Evolutionary conservation across 2,797 vertebrate genomes (phyloP), one percentile per base, ranked within the genome.

Genomic region (Coreius guichenoti): DNA sequence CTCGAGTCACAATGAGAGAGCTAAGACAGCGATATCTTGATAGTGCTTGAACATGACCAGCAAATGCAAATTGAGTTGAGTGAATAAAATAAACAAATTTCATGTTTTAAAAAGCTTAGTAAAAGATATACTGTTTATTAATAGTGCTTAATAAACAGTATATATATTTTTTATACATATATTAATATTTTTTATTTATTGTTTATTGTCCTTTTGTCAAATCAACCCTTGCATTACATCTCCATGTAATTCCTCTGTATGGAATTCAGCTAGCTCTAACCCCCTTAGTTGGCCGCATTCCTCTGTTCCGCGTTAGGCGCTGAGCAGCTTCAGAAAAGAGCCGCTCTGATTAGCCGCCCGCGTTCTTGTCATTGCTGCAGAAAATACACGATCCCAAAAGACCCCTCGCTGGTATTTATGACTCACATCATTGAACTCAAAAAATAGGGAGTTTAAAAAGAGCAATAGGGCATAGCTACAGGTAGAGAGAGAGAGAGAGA

Each of bases 181-280:
- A 33, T 67, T 67, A 21, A 67, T 36, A 67, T 33, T 3, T 33
- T 33, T 33, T 33, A 33, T 33, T 33, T 19, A 4, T 8, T 4
- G 31, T 33, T 67, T 17, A 65, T 31, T 2, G 0, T 33, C 2
- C 7, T 31, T 19, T 39, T 39, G 33, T 33, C 96, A 96, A 95
- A 95, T 90, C 95, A 93, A 93, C 90, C 91, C 92, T 92, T 93
- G 92, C 91, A 72, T 72, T 56, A 81, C 80, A 89, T 85, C 93
- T 92, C 92, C 93, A 94, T 93, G 91, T 95, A 95, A 96, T 95
- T 97, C 94, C 95, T 92, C 89, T 91, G 92, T 86, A 90, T 91
- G 95, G 95, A 96, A 95, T 96, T 91, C 92, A 89, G 90, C 92
- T 89, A 90, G 92, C 91, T 90, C 92, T 90, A 90, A 93, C 92